Base-by-base conservation (phyloP, 2,797 vertebrate species). In the Xenentodon cancila region DNA sequence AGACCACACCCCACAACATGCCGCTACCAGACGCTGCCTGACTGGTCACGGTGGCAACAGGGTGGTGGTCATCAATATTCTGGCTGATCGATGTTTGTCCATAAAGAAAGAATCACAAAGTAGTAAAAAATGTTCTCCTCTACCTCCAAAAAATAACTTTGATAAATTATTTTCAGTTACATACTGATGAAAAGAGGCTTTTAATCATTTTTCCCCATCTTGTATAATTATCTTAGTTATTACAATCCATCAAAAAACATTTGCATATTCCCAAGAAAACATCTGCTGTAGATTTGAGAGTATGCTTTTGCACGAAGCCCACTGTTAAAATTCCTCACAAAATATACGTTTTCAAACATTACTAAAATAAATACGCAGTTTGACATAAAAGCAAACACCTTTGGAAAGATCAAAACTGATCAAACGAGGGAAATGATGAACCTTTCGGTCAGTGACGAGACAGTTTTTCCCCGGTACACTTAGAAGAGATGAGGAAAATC, bases 391-490 rank as follows among this genome's bases (percentile, higher is more conserved):
- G 25, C 9, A 78, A 81, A 68, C 60, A 76, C 77, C 84, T 54
- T 91, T 89, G 89, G 85, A 86, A 86, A 80, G 58, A 68, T 91
- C 53, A 64, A 76, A 85, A 81, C 49, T 49, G 53, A 73, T 75
- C 47, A 5, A 37, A 53, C 64, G 22, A 69, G 50, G 64, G 54
- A 82, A 73, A 69, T 9, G 2, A 50, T 64, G 44, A 77, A 63
- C 34, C 22, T 13, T 56, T 55, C 59, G 68, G 61, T 79, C 55
- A 52, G 48, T 65, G 75, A 77, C 56, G 61, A 68, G 68, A 75
- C 17, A 62, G 44, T 52, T 54, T 59, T 72, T 47, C 58, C 69
- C 71, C 57, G 40, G 37, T 22, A 48, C 44, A 27, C 67, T 67
- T 66, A 16, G 13, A 60, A 21, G 44, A 65, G 55, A 65, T 55